Evolutionary conservation across 1,140 invertebrate species (phyloP).

Genomic region (Pentalonia nigronervosa): DNA sequence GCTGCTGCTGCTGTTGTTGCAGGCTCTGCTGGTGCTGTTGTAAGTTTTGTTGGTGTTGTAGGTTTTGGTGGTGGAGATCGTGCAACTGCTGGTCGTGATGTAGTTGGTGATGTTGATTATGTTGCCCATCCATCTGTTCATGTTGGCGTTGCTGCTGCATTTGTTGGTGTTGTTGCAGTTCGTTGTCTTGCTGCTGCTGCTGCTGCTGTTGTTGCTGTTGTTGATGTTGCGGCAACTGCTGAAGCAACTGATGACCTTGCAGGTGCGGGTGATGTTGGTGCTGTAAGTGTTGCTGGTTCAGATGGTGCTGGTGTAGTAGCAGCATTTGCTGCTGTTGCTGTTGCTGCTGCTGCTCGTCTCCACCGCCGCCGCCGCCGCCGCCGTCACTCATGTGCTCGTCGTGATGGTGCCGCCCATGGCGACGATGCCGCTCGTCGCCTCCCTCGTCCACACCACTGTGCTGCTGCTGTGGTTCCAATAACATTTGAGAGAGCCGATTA

Average conservation of each 20-base stretch:
- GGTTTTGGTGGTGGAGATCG: background rate
- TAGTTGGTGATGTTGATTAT: background rate
- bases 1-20: conserved; percentile 34
- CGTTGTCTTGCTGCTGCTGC: background rate
- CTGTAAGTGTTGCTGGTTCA: background rate
- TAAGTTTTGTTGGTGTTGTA: background rate
- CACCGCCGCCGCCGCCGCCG: background rate
- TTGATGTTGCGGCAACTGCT: background rate
- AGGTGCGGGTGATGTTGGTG: background rate
- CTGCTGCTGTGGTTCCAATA: conserved; percentile 35
- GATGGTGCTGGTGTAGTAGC: background rate
- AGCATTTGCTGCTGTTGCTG: background rate
- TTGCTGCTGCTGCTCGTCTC: background rate
- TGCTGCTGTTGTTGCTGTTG: background rate
- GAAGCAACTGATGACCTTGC: background rate
- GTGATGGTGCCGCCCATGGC: background rate
- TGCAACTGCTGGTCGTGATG: background rate
- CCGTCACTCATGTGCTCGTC: conserved; percentile 6
- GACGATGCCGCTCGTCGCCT: background rate
- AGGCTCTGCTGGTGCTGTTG: background rate
- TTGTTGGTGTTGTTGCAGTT: background rate
- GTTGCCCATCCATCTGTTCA: background rate
- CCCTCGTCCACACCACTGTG: background rate
- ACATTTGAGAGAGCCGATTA: background rate
- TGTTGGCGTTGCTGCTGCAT: conserved; percentile 34